Evolutionary conservation across 2,888 invertebrate species (phyloP).

Genomic region (Pilophorus perplexus): DNA sequence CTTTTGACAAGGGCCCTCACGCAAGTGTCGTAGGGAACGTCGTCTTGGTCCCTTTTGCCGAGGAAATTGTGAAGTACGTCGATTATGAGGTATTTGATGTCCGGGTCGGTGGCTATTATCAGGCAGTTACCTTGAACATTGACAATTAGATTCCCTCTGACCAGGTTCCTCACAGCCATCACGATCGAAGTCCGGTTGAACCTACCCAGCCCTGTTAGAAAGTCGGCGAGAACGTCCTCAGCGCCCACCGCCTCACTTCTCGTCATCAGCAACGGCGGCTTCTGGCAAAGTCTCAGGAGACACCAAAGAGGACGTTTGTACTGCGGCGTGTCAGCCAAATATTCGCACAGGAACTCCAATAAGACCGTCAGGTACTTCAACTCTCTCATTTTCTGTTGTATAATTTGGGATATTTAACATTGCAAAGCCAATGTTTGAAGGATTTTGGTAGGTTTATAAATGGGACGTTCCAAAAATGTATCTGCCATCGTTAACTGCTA

Average conservation of each 20-base stretch:
- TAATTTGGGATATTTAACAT: not conserved
- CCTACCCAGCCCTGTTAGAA: conserved; percentile 37
- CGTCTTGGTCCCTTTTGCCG: conserved; percentile 21
- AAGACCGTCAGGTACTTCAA: conserved; percentile 30
- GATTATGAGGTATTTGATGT: conserved; percentile 28
- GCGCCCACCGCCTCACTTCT: conserved; percentile 27
- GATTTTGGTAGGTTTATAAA: too few species aligned
- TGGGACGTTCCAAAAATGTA: too few species aligned
- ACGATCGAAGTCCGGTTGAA: not conserved
- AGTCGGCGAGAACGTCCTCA: conserved; percentile 17
- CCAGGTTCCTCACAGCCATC: not conserved
- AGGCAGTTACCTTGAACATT: conserved; percentile 36
- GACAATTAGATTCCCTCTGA: not conserved
- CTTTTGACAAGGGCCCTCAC: conserved; percentile 21
- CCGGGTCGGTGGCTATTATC: conserved; percentile 15
- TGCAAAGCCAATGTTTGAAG: too few species aligned
- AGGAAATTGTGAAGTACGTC: conserved; percentile 38
- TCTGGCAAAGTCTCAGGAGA: conserved; percentile 29
- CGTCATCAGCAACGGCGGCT: conserved; percentile 33
- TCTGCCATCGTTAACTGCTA: too few species aligned
- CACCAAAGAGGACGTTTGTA: conserved; percentile 26
- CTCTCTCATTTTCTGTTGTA: conserved; percentile 37
- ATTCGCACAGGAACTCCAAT: conserved; percentile 38
- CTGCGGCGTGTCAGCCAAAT: not conserved
- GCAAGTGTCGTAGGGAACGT: conserved; percentile 17